phyloP scores from a whole-genome alignment of 2,113 vertebrate genomes.

The Antechinus flavipes region DNA sequence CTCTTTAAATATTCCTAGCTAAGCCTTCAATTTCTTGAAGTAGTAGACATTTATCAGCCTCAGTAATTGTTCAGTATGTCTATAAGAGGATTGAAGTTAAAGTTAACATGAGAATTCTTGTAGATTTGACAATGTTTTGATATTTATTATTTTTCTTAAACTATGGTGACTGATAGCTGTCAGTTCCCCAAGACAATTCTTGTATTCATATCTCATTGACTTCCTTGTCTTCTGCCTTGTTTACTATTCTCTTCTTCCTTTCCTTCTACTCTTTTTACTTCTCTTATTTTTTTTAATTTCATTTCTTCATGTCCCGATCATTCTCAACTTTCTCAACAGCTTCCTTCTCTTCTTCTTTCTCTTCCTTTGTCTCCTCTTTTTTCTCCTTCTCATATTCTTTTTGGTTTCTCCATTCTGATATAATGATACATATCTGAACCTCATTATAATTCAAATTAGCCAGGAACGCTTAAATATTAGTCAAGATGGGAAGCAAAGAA shows the following conservation, averaged over 20 bases:
- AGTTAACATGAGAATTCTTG: neutral
- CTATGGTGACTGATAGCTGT: neutral
- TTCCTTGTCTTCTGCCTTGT: neutral
- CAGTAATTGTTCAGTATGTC: neutral
- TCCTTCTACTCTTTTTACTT: neutral
- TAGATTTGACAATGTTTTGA: neutral
- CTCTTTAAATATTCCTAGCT: neutral
- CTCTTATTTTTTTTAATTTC: neutral
- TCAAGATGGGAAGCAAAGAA: neutral
- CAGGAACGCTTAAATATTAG: neutral
- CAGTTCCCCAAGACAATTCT: neutral
- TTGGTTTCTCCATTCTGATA: neutral
- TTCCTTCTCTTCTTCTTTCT: neutral
- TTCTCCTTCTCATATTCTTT: neutral
- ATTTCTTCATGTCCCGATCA: neutral
- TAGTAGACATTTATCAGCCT: neutral
- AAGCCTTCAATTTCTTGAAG: neutral
- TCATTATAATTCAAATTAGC: neutral
- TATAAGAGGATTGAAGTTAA: neutral
- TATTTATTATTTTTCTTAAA: neutral
- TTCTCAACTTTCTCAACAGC: no score
- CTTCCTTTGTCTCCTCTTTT: neutral
- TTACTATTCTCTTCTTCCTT: neutral
- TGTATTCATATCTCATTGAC: neutral
- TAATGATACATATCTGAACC: neutral